Percentiles rank a stretch among this genome's conserved stretches.
phyloP scores from a whole-genome alignment of 2,888 invertebrate genomes.

The Sinelater perroti region DNA sequence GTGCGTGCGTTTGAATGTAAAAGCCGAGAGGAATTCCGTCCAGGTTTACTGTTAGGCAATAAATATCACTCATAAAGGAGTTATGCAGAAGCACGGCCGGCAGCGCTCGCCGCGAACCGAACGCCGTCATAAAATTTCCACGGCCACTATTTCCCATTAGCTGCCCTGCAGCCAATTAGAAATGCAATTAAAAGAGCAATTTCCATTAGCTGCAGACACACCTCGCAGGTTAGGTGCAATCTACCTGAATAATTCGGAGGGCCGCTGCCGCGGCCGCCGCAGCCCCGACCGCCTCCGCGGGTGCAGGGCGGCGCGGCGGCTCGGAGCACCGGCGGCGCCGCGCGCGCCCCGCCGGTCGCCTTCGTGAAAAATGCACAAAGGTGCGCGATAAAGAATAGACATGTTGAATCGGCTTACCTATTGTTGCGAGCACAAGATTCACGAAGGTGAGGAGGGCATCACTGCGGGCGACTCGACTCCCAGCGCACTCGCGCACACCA shows the following conservation, averaged over 20 bases:
- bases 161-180: constrained; percentile 31
- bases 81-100: constrained; percentile 18
- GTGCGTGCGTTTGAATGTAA: not conserved
- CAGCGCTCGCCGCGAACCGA: constrained; percentile 15
- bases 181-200: constrained; percentile 34
- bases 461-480: constrained; percentile 25
- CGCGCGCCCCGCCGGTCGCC: no score
- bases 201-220: constrained; percentile 36
- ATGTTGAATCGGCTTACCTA: constrained; percentile 60
- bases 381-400: constrained; percentile 58
- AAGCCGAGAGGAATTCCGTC: constrained; percentile 15
- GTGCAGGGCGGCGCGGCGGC: no score
- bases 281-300: no score
- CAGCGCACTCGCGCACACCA: constrained; percentile 19
- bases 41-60: constrained; percentile 25
- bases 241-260: constrained; percentile 38
- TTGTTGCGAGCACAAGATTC: constrained; percentile 60
- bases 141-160: constrained; percentile 19
- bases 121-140: constrained; percentile 13
- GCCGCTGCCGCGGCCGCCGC: constrained; percentile 38
- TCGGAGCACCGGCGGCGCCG: no score
- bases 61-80: constrained; percentile 24
- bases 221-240: constrained; percentile 35
- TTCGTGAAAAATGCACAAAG: constrained; percentile 58
- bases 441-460: constrained; percentile 54